These are phyloP conservation scores for Balearica regulorum DNA, from an alignment of 2,797 vertebrate genomes.

Conservation along the genomic window DNA sequence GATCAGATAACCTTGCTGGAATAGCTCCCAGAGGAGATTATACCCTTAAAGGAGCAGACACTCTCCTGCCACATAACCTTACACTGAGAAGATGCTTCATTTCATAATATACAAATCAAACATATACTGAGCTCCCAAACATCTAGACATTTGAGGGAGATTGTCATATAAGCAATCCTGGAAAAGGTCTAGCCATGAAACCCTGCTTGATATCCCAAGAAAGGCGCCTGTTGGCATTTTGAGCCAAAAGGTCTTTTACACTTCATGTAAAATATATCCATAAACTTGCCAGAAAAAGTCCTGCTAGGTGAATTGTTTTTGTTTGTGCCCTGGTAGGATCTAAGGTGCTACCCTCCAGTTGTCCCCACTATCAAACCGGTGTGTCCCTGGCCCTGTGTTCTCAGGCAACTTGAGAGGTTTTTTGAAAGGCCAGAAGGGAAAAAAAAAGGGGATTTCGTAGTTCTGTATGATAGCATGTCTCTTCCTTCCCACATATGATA, in stretches of 20 bases:
- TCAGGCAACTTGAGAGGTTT: background rate
- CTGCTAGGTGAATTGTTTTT: background rate
- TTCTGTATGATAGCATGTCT: background rate
- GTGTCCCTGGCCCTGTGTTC: background rate
- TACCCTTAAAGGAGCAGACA: background rate
- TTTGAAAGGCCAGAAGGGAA: background rate
- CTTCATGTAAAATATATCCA: background rate
- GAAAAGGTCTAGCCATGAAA: background rate
- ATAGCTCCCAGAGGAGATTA: background rate
- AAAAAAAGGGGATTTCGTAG: background rate
- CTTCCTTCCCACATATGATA: background rate
- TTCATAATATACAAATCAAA: background rate
- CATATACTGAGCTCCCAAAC: background rate
- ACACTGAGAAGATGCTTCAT: background rate
- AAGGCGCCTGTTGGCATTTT: background rate
- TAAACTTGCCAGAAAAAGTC: background rate
- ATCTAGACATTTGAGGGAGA: background rate
- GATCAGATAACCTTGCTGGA: background rate
- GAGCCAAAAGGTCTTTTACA: background rate
- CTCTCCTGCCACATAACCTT: background rate
- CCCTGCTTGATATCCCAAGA: background rate
- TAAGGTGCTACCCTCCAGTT: background rate
- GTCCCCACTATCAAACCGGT: background rate
- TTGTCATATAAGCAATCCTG: background rate
- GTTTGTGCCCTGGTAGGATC: background rate